Conservation (phyloP, 2,797 vertebrate species). For the Peromyscus nudipes region DNA sequence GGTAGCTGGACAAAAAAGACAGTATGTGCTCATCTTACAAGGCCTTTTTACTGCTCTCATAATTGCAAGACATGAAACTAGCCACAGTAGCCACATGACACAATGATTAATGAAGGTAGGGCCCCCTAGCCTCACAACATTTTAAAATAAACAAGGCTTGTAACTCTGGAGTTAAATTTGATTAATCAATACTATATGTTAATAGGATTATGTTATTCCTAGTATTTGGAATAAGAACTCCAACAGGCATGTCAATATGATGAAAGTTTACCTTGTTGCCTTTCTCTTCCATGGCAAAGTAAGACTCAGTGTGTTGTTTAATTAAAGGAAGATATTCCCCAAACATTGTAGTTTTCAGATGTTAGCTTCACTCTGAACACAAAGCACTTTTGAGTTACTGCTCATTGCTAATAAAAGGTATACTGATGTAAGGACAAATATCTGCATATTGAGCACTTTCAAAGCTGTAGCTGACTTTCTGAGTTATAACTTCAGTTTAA, state of each 20-base stretch:
- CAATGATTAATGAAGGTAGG: conserved; percentile 70
- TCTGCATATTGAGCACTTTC: conserved; percentile 82
- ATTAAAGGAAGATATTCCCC: conserved; percentile 86
- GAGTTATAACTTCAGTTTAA: conserved; percentile 86
- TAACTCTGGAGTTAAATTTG: conserved; percentile 63
- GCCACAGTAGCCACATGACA: conserved; percentile 67
- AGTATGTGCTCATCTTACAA: conserved; percentile 60
- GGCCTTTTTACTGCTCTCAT: conserved; percentile 64
- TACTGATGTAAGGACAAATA: conserved; percentile 80
- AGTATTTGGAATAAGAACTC: conserved; percentile 77
- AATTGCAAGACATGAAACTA: conserved; percentile 74
- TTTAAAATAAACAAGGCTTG: conserved; percentile 75
- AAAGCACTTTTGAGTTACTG: conserved; percentile 88
- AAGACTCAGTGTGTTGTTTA: conserved; percentile 84
- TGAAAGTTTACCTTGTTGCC: conserved; percentile 63
- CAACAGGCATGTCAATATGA: conserved; percentile 78
- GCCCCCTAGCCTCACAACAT: background rate
- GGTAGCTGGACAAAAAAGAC: conserved; percentile 46
- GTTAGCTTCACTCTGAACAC: conserved; percentile 86
- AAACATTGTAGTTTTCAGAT: conserved; percentile 85
- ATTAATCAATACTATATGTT: conserved; percentile 68
- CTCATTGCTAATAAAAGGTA: conserved; percentile 78
- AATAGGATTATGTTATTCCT: background rate
- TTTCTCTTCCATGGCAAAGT: conserved; percentile 34
- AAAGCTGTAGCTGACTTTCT: conserved; percentile 77